phyloP scores from a whole-genome alignment of 64 coral and sea anemone species.

The Montipora sp. region DNA sequence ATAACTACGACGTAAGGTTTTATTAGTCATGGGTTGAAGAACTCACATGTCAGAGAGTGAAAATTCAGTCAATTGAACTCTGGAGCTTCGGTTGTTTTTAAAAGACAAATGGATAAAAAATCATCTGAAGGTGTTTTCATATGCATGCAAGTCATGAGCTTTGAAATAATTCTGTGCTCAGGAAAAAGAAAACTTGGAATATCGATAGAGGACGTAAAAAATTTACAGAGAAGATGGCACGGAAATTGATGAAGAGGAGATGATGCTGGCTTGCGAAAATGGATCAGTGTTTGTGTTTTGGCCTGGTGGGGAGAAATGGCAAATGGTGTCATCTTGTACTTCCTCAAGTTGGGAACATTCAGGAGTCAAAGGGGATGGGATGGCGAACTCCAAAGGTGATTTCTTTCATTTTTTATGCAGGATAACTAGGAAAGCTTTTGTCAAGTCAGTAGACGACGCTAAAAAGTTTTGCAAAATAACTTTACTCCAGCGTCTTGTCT shows the following conservation, averaged over 20 bases:
- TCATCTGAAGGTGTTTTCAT: not conserved
- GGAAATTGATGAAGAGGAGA: constrained; percentile 23
- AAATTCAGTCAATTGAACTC: no score
- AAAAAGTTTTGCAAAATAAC: no score
- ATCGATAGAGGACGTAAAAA: not conserved
- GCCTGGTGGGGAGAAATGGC: not conserved
- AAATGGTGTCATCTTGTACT: not conserved
- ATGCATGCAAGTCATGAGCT: not conserved
- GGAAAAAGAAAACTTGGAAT: constrained; percentile 11
- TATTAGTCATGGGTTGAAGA: no score
- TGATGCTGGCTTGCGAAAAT: not conserved
- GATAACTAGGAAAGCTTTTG: not conserved
- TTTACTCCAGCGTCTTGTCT: no score
- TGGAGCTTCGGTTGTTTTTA: not conserved
- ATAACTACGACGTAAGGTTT: no score
- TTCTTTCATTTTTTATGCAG: constrained; percentile 7
- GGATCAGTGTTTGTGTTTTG: constrained; percentile 2
- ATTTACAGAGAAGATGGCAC: not conserved
- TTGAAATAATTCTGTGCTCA: not conserved
- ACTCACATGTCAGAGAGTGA: no score
- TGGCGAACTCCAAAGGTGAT: not conserved
- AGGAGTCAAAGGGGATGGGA: not conserved
- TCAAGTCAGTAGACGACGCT: no score
- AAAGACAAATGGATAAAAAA: not conserved
- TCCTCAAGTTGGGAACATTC: not conserved